These are phyloP conservation scores for Daphoenositta chrysoptera DNA, from an alignment of 2,113 vertebrate genomes.

Conservation along the genomic window DNA sequence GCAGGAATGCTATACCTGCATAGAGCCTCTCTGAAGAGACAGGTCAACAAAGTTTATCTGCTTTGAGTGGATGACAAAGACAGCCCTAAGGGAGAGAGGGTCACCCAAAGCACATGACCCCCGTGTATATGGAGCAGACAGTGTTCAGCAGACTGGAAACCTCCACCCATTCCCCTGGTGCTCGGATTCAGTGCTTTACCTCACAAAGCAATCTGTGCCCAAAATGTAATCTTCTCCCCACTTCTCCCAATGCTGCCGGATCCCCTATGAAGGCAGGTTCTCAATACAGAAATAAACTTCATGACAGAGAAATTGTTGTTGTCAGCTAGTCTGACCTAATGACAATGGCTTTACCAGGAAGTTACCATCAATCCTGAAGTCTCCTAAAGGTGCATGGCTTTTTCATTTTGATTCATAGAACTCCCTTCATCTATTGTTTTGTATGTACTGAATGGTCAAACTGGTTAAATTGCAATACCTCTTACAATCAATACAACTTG, in stretches of 20 bases:
- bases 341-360: not conserved
- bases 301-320: not conserved
- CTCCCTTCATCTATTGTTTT: not conserved
- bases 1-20: not conserved
- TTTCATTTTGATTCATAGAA: not conserved
- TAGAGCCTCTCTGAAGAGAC: accelerated
- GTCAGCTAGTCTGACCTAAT: not conserved
- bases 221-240: not conserved
- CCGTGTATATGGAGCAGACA: not conserved
- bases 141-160: not conserved
- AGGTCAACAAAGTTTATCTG: not conserved
- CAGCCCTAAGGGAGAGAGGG: not conserved
- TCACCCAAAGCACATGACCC: not conserved
- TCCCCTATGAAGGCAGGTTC: not conserved
- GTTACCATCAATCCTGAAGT: not conserved
- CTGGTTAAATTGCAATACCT: not conserved
- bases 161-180: not conserved
- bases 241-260: not conserved
- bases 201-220: not conserved
- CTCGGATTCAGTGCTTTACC: not conserved
- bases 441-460: not conserved
- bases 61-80: not conserved
- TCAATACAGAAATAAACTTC: not conserved
- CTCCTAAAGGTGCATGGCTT: not conserved
- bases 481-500: not conserved